Base-by-base conservation (phyloP, 1,140 invertebrate genomes). In the Papilio dardanus region DNA sequence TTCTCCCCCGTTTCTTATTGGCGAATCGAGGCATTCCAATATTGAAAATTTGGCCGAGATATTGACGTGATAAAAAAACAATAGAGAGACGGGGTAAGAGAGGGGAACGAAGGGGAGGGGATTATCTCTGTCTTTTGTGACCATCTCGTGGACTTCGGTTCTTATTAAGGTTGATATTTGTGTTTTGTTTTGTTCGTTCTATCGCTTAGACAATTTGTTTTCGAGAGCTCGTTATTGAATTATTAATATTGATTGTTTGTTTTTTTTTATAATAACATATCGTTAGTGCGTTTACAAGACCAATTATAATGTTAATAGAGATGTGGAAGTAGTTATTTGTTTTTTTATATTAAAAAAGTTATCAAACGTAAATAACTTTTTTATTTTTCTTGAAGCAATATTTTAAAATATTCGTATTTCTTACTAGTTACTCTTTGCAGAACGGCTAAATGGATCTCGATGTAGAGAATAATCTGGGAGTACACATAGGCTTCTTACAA, bases 31-130 rank as follows among this genome's bases (percentile, higher is more conserved):
- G 89, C 92, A 92, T 93, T 93, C 92, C 92, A 93, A 93, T 93
- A 92, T 93, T 88, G 91, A 92, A 93, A 93, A 93, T 93, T 93
- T 93, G 92, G 92, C 92, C 92, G 90, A 85, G 91, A 93, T 93
- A 92, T 93, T 93, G 92, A 93, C 87, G 92, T 92, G 90, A 92
- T 92, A 93, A 93, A 93, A 93, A 92, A 93, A 92, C 88, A 90
- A 92, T 88, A 84, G 89, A 30, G 54, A 58, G 24, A 16, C 54
- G 54, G 24, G 54, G 54, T 14, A 58, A 58, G 21, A 10, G 21
- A 58, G 2, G 21, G 50, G 50, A 24, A 19, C 4, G n/a, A n/a
- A 46, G 50, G 50, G 50, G 8, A 81, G 83, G 81, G 78, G 67
- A 86, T 87, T 93, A 93, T 93, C 92, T 92, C 86, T 87, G 91